These are phyloP conservation scores for Acanthurus leucopareius DNA, from an alignment of 2,797 vertebrate genomes.

Conservation along the genomic window DNA sequence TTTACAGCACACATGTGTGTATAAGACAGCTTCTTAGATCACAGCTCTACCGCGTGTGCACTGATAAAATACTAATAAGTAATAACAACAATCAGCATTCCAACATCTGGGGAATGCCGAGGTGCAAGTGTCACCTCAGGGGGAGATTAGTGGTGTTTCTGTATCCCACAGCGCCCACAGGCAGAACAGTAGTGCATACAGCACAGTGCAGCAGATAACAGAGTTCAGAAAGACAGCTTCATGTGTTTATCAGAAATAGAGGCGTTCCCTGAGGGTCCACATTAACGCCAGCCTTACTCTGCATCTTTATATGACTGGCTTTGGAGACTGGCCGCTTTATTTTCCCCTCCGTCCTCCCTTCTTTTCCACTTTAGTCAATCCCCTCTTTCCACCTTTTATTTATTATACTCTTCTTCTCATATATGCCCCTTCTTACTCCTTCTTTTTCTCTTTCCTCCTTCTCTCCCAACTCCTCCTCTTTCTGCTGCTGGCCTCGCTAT, in stretches of 20 bases:
- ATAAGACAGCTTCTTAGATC: background rate
- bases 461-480: conserved; percentile 19
- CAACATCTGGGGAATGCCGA: conserved; percentile 47
- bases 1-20: background rate
- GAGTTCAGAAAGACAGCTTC: conserved; percentile 60
- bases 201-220: conserved; percentile 65
- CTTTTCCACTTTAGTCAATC: background rate
- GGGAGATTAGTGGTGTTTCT: conserved; percentile 65
- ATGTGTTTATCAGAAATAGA: conserved; percentile 69
- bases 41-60: background rate
- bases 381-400: conserved; percentile 12
- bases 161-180: conserved; percentile 57
- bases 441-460: background rate
- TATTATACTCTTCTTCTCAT: background rate
- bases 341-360: conserved; percentile 30
- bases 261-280: conserved; percentile 63
- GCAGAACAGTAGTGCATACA: conserved; percentile 56
- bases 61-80: conserved; percentile 11
- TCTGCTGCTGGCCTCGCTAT: conserved; percentile 46
- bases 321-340: conserved; percentile 53
- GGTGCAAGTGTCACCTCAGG: conserved; percentile 62
- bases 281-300: conserved; percentile 61
- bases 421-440: background rate
- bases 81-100: conserved; percentile 46
- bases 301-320: conserved; percentile 49